A percentile compares a stretch with the other conserved stretches of the same genome.
These are phyloP conservation scores for Holothuria leucospilota DNA, from an alignment of 53 echinoderm and acorn worm genomes.

Conservation along the genomic window DNA sequence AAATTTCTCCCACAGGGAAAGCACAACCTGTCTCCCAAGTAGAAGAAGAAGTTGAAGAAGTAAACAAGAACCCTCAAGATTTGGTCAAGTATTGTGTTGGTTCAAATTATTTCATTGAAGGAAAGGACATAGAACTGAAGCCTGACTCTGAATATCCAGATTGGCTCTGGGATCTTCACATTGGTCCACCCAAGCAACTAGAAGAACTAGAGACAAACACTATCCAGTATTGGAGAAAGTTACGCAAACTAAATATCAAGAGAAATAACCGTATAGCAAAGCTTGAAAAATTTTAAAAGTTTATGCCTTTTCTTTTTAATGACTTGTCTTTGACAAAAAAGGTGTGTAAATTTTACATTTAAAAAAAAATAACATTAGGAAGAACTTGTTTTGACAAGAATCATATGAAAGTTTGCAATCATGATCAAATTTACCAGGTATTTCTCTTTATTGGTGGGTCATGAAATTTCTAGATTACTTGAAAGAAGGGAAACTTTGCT, in stretches of 20 bases:
- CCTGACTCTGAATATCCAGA: slow-evolving; percentile 92
- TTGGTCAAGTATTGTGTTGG: slow-evolving; percentile 79
- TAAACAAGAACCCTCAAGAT: slow-evolving; percentile 83
- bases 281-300: slow-evolving; percentile 62
- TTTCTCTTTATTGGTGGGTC: too few relatives aligned
- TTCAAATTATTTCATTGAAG: slow-evolving; percentile 86
- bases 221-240: slow-evolving; percentile 85
- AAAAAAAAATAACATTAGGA: too few relatives aligned
- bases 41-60: slow-evolving; percentile 75
- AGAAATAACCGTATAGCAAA: slow-evolving; percentile 87
- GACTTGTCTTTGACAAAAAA: too few relatives aligned
- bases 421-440: too few relatives aligned
- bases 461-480: too few relatives aligned
- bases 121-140: slow-evolving; percentile 76
- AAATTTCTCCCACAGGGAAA: not conserved
- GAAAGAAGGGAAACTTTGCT: too few relatives aligned
- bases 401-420: too few relatives aligned
- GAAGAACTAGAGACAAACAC: slow-evolving; percentile 82
- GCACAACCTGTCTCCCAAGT: not conserved
- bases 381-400: too few relatives aligned
- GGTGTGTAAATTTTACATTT: too few relatives aligned
- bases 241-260: slow-evolving; percentile 84
- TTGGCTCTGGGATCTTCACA: slow-evolving; percentile 91
- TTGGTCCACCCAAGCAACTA: slow-evolving; percentile 69
- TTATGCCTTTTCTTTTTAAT: too few relatives aligned